phyloP scores from a whole-genome alignment of 92 coral and sea anemone genomes.

The Diadumene lineata region DNA sequence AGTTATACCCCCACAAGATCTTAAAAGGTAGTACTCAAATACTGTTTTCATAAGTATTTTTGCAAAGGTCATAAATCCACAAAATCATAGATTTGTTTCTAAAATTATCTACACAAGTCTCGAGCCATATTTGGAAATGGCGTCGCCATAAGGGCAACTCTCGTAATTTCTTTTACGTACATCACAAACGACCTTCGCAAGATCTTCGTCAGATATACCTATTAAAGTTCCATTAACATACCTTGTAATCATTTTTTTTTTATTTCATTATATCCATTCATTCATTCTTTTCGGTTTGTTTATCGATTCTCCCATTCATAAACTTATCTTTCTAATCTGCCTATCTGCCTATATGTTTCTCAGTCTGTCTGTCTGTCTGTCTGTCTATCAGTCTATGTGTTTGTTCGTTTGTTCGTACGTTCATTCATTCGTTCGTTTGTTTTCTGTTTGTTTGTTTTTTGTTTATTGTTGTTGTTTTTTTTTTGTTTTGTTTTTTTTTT shows the following conservation, averaged over 20 bases:
- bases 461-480: too few relatives aligned
- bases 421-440: too few relatives aligned
- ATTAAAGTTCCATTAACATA: too few relatives aligned
- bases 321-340: too few relatives aligned
- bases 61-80: slow-evolving; percentile 21
- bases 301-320: not conserved
- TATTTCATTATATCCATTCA: not conserved
- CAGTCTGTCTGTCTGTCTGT: too few relatives aligned
- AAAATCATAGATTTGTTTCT: slow-evolving; percentile 18
- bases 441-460: too few relatives aligned
- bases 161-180: slow-evolving; percentile 8
- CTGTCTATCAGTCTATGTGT: too few relatives aligned
- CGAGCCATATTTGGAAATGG: slow-evolving; percentile 36
- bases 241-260: too few relatives aligned
- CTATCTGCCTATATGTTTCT: too few relatives aligned
- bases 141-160: slow-evolving; percentile 4
- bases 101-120: slow-evolving; percentile 22
- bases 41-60: not conserved
- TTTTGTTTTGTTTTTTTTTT: too few relatives aligned
- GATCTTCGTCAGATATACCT: not conserved
- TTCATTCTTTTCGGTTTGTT: not conserved
- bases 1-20: not conserved
- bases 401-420: too few relatives aligned
- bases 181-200: not conserved
- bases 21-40: not conserved